phyloP scores from a whole-genome alignment of 2,113 vertebrate genomes.

The Crotalus tigris region DNA sequence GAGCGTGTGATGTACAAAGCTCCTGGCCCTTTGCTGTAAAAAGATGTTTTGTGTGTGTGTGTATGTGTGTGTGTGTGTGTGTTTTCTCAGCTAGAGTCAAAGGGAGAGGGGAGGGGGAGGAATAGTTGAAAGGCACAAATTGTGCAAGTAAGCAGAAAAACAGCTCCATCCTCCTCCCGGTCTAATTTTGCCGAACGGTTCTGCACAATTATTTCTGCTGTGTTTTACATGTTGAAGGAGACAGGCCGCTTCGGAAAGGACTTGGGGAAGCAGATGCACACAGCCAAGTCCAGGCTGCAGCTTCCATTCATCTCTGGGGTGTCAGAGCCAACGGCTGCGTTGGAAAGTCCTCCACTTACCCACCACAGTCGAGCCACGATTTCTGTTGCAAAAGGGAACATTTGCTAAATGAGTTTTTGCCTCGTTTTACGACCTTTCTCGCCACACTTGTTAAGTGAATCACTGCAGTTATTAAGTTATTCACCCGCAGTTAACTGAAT shows the following conservation, averaged over 20 bases:
- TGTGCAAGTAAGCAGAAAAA: constrained; percentile 70
- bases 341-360: constrained; percentile 47
- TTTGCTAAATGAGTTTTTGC: too few species aligned
- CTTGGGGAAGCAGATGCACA: constrained; percentile 61
- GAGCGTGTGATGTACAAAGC: not conserved
- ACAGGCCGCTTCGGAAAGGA: constrained; percentile 60
- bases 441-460: not conserved
- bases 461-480: too few species aligned
- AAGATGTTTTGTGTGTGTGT: constrained; percentile 58
- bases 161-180: constrained; percentile 63
- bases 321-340: constrained; percentile 50
- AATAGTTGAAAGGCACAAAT: constrained; percentile 65
- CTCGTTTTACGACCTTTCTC: not conserved
- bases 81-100: constrained; percentile 60
- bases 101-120: not conserved
- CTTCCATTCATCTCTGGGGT: constrained; percentile 69
- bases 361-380: not conserved
- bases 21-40: constrained; percentile 21
- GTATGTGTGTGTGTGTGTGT: constrained; percentile 1
- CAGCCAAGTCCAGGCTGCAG: constrained; percentile 73
- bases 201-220: constrained; percentile 64
- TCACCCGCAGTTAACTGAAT: too few species aligned
- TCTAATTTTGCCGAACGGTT: constrained; percentile 68
- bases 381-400: not conserved
- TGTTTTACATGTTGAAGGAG: constrained; percentile 66